Evolutionary conservation across 2,113 vertebrate genomes (phyloP), one percentile per base, ranked within the genome.

Genomic region (Mionectes macconnelli): DNA sequence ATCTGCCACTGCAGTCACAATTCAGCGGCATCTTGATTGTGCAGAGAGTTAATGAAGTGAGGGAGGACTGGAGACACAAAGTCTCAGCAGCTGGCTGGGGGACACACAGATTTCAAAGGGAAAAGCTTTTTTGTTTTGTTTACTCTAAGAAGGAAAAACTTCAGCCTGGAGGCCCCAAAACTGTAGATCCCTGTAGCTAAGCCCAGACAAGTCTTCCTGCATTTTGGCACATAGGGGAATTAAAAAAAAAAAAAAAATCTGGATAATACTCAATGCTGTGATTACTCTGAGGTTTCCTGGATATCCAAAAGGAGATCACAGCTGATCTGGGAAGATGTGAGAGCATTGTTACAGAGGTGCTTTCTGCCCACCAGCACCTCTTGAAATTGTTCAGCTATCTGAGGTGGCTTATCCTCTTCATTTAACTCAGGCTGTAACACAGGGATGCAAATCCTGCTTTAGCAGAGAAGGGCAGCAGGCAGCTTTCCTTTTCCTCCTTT

Each of bases 81-180:
- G 95, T 96, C 96, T 97, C 95, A 81, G 92, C 88, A 96, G 96
- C 96, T 94, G 94, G 94, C 83, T 0, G 31, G 88, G 92, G 94
- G 90, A 93, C 88, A 86, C 69, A 5, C 4, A 30, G 75, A 84
- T 96, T 97, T 97, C 95, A 96, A 95, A 96, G 90, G 90, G 42
- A 81, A 92, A 93, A 89, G 74, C 87, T 83, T 90, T 92, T 88
- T 93, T 90, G 44, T 84, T 97, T 90, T 95, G 90, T 94, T 97
- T 96, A 94, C 50, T 89, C 57, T 69, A 27, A 42, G 50, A 72
- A 82, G 81, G 66, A 94, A 93, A 95, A 94, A 83, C 91, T 91
- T 82, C 66, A 94, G 84, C 84, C 89, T 47, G 67, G 89, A 93
- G 95, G 95, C 96, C 87, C 74, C 87, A 42, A 96, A 96, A 87